phyloP scores from a whole-genome alignment of 2,797 vertebrate species.

The Sebastes trivittatus region DNA sequence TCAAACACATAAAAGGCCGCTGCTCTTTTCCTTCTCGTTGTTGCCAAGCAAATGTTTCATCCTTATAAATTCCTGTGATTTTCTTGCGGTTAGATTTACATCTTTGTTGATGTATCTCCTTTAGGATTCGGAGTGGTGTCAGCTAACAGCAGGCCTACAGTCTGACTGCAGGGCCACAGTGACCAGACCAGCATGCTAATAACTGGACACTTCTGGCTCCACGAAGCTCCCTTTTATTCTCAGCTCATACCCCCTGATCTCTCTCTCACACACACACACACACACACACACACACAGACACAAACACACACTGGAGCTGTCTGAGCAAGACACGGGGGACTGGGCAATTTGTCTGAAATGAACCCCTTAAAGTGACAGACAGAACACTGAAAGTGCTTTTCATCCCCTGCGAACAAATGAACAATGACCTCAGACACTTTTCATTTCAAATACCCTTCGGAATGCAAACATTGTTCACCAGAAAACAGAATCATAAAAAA shows the following conservation, averaged over 20 bases:
- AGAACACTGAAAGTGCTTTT: conserved; percentile 37
- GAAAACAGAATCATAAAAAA: not conserved
- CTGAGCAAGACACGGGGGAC: conserved; percentile 65
- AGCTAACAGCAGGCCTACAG: conserved; percentile 41
- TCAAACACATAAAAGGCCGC: not conserved
- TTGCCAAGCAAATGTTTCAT: not conserved
- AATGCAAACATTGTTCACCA: conserved; percentile 1
- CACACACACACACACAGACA: conserved; percentile 24
- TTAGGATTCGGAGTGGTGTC: not conserved
- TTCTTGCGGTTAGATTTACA: not conserved
- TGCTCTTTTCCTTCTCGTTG: not conserved
- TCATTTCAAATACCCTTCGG: not conserved
- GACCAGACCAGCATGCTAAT: conserved; percentile 73
- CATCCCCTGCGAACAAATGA: conserved; percentile 38
- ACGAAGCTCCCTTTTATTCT: conserved; percentile 65
- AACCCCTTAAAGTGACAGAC: conserved; percentile 66
- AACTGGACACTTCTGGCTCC: conserved; percentile 63
- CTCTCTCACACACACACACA: conserved; percentile 14
- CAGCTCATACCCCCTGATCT: conserved; percentile 42
- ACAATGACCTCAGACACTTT: conserved; percentile 19
- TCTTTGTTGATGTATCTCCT: conserved; percentile 25
- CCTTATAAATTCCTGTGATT: not conserved
- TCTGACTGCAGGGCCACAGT: conserved; percentile 27
- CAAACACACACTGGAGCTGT: conserved; percentile 53
- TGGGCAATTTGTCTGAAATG: conserved; percentile 52